phyloP scores from a whole-genome alignment of 2,797 vertebrate genomes.

The Brachyalestes nurse region DNA sequence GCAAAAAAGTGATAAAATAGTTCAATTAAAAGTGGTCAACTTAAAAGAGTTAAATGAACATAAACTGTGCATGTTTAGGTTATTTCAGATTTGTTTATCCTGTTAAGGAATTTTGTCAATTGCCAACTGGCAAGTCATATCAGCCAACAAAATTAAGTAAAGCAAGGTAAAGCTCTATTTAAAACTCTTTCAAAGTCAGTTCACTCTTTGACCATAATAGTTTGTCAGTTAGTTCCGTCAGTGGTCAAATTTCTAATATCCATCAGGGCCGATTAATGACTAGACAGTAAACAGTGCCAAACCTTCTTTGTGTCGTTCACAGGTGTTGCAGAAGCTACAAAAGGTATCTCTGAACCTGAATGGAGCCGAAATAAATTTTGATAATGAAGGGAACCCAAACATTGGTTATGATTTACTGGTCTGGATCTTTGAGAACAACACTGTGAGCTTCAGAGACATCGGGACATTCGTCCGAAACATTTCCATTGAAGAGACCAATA shows the following conservation, averaged over 20 bases:
- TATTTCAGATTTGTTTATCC: too few relatives aligned
- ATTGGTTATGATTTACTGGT: slow-evolving; percentile 77
- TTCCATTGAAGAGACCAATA: slow-evolving; percentile 57
- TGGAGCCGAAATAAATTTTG: slow-evolving; percentile 72
- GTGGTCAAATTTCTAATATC: not conserved
- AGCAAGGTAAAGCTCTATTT: not conserved
- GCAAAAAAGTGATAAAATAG: too few relatives aligned
- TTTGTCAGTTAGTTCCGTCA: too few relatives aligned
- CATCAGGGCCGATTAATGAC: too few relatives aligned
- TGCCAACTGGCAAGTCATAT: not conserved
- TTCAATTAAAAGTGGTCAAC: too few relatives aligned
- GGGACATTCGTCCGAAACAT: slow-evolving; percentile 71
- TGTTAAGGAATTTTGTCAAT: too few relatives aligned
- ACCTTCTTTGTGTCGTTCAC: slow-evolving; percentile 40
- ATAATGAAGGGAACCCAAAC: slow-evolving; percentile 77
- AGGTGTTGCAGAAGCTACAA: slow-evolving; percentile 83
- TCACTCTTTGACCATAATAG: too few relatives aligned
- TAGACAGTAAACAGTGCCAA: not conserved
- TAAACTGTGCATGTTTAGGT: too few relatives aligned
- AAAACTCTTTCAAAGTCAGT: not conserved
- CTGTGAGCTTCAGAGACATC: slow-evolving; percentile 58
- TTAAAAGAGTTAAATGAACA: too few relatives aligned
- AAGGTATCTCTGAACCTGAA: slow-evolving; percentile 71
- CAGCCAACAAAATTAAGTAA: not conserved
- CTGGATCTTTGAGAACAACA: slow-evolving; percentile 76